Evolutionary conservation across 23 tunicate species (phyloP), one percentile per base, ranked within the genome.

Genomic region (Corella eumyota): DNA sequence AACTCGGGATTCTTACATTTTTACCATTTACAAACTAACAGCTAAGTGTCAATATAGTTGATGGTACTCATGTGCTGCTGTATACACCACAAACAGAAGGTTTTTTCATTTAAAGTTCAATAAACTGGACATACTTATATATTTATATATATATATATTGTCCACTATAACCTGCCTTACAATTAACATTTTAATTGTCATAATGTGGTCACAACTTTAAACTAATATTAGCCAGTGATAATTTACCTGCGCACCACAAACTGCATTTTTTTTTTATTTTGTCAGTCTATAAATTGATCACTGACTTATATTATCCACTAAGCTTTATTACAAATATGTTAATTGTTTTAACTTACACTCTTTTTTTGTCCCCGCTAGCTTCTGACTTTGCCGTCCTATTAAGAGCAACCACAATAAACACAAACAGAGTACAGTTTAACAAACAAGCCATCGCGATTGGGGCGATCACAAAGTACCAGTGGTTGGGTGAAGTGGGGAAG

Each of bases 401-500:
- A 2, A 66, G 38, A 2, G 28, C 71, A 3, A 23, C 24, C 11
- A 66, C 32, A 6, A 66, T 45, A 3, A 40, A 44, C 21, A 70
- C 7, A 38, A 70, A 70, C 29, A 37, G 11, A 1, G 59, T 26
- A 4, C 29, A 58, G 33, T 70, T 70, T 2, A 58, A 5, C 4
- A 45, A 58, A 27, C 66, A 70, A 26, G 57, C 57, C 2, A 59
- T 2, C 3, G 57, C 28, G 57, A 56, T 47, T 6, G 76, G 76
- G 2, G 59, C 3, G 0, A 70, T 29, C 17, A 70, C 57, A 6
- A 59, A 37, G 45, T 58, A 70, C 5, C 25, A 44, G 26, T 46
- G 36, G 58, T 30, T 70, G 1, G 66, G 66, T 13, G 38, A 26
- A 1, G 40, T n/a, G 21, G 30, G 40, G n/a, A 70, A 3, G 31